Evolutionary conservation across 2,113 vertebrate genomes (phyloP).

Genomic region (Notechis scutatus): DNA sequence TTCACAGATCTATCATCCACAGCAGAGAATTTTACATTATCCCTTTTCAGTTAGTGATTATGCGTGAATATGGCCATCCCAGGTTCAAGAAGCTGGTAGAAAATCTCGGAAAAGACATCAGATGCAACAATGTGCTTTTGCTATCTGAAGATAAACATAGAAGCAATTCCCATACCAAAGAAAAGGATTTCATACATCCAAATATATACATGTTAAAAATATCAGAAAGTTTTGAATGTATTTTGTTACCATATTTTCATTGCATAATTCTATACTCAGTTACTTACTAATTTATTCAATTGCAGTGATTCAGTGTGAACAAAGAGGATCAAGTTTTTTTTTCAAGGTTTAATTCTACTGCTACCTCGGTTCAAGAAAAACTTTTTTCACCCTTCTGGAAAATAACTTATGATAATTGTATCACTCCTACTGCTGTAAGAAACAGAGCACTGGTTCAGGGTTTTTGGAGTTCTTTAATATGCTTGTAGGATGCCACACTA

Average conservation of each 20-base stretch:
- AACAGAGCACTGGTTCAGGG: neutral
- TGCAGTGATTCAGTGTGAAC: neutral
- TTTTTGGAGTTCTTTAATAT: neutral
- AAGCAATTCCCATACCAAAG: neutral
- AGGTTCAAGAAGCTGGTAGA: neutral
- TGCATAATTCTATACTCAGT: neutral
- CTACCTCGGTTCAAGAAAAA: neutral
- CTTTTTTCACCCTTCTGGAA: neutral
- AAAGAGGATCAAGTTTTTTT: neutral
- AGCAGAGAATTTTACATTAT: neutral
- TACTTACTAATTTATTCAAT: neutral
- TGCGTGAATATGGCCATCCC: neutral
- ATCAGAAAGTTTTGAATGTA: neutral
- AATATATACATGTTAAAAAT: neutral
- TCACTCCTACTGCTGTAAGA: neutral
- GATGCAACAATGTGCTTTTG: neutral
- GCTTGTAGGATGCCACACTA: neutral
- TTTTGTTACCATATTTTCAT: neutral
- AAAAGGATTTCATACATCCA: neutral
- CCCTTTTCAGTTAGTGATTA: neutral
- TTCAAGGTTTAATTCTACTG: neutral
- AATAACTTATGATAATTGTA: neutral
- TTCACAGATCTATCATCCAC: neutral
- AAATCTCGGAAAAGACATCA: neutral
- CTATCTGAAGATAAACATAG: neutral